These are phyloP conservation scores for Tachuris rubrigastra DNA, from an alignment of 2,113 vertebrate genomes.

Conservation along the genomic window DNA sequence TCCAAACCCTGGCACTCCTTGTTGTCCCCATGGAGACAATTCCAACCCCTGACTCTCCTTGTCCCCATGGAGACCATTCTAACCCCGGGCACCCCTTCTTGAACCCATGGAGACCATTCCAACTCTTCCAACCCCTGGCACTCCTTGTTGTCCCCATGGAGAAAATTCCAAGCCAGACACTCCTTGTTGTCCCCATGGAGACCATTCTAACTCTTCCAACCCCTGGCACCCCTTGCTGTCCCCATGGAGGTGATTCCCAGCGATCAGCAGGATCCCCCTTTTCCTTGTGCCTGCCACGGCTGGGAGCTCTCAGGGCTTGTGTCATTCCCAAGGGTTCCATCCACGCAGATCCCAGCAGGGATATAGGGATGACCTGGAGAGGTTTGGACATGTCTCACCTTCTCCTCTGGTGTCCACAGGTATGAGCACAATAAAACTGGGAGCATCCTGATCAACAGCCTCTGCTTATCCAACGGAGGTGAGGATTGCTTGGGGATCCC, in stretches of 20 bases:
- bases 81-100: too few relatives aligned
- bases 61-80: too few relatives aligned
- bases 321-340: not conserved
- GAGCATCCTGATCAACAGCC: constrained; percentile 88
- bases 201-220: too few relatives aligned
- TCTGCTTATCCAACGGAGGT: constrained; percentile 98
- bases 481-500: not conserved
- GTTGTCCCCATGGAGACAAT: too few relatives aligned
- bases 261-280: not conserved
- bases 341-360: accelerated
- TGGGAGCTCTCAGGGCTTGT: not conserved
- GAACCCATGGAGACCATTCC: too few relatives aligned
- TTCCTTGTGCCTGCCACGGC: not conserved
- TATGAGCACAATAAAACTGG: constrained; percentile 87
- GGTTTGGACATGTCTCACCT: not conserved
- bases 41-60: too few relatives aligned
- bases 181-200: too few relatives aligned
- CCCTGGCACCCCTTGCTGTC: too few relatives aligned
- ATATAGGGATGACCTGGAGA: not conserved
- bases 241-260: not conserved
- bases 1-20: too few relatives aligned
- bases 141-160: too few relatives aligned
- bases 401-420: constrained; percentile 67
- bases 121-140: too few relatives aligned
- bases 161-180: too few relatives aligned